phyloP scores from a whole-genome alignment of 23 tunicate genomes.

The Diplosoma virens region DNA sequence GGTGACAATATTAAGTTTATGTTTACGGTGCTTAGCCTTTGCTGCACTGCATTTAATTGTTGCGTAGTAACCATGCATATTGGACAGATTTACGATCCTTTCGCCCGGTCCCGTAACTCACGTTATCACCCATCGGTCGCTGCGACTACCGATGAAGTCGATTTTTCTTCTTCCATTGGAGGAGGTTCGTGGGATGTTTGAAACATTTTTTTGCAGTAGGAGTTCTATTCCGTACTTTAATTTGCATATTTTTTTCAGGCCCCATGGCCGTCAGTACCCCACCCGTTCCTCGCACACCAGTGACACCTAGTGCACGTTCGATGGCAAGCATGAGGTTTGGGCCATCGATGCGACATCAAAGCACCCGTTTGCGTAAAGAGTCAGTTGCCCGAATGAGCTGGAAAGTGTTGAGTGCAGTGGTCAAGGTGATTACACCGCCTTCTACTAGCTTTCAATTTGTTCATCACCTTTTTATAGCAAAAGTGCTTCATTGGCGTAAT shows the following conservation, averaged over 20 bases:
- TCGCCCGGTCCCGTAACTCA: conserved; percentile 39
- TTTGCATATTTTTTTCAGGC: background rate
- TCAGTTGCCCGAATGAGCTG: conserved; percentile 95
- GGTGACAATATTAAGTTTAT: no score
- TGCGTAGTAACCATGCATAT: background rate
- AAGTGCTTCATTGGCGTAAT: no score
- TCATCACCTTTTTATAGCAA: no score
- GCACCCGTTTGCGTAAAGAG: conserved; percentile 62
- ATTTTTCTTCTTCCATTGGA: conserved; percentile 3
- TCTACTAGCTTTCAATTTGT: no score
- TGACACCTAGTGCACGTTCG: conserved; percentile 76
- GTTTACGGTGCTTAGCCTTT: no score
- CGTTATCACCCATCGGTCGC: conserved; percentile 39
- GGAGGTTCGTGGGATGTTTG: background rate
- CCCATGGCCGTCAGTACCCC: conserved; percentile 81
- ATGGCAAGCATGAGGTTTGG: conserved; percentile 62
- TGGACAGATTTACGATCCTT: conserved; percentile 71
- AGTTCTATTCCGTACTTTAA: background rate
- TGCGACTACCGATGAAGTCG: conserved; percentile 68
- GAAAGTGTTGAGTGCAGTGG: conserved; percentile 91
- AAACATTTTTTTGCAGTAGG: no score
- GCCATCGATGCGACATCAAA: conserved; percentile 44
- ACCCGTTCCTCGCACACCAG: conserved; percentile 54
- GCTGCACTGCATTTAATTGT: conserved; percentile 4
- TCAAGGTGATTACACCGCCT: conserved; percentile 61